phyloP scores from a whole-genome alignment of 2,113 vertebrate species.

The Chrysemys picta region DNA sequence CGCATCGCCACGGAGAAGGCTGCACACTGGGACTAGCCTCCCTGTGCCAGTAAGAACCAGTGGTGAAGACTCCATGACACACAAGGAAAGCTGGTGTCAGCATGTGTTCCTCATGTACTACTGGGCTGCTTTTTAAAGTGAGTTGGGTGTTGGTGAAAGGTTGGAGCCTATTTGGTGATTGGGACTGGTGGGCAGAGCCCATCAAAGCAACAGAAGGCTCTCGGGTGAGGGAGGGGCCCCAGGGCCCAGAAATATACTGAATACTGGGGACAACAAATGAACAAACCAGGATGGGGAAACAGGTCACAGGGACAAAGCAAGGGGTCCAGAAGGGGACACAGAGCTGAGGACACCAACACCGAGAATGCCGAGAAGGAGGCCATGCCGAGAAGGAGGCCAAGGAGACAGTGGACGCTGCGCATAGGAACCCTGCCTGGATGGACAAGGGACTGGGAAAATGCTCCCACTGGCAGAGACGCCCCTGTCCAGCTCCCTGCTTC shows the following conservation, averaged over 20 bases:
- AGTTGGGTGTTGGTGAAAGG: no score
- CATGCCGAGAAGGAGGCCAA: no score
- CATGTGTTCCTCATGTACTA: no score
- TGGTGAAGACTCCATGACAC: neutral
- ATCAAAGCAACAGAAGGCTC: no score
- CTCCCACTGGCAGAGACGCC: neutral
- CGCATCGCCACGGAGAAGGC: neutral
- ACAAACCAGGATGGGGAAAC: neutral
- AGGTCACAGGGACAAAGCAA: neutral
- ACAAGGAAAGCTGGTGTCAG: neutral
- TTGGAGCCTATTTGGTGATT: no score
- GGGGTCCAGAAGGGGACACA: neutral
- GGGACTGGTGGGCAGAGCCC: no score
- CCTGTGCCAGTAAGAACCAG: neutral
- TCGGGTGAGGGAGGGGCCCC: no score
- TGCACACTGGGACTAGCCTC: neutral
- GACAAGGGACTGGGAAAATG: neutral
- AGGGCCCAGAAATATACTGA: no score
- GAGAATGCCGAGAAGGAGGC: no score
- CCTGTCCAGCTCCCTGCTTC: neutral
- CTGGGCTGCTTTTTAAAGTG: no score
- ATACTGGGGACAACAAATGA: no score
- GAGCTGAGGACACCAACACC: neutral
- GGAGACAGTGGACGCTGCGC: neutral
- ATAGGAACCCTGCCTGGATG: neutral